Percentiles rank a stretch among this genome's conserved stretches.
Conservation (phyloP, 2,797 vertebrate species). For the Lophotriccus pileatus region DNA sequence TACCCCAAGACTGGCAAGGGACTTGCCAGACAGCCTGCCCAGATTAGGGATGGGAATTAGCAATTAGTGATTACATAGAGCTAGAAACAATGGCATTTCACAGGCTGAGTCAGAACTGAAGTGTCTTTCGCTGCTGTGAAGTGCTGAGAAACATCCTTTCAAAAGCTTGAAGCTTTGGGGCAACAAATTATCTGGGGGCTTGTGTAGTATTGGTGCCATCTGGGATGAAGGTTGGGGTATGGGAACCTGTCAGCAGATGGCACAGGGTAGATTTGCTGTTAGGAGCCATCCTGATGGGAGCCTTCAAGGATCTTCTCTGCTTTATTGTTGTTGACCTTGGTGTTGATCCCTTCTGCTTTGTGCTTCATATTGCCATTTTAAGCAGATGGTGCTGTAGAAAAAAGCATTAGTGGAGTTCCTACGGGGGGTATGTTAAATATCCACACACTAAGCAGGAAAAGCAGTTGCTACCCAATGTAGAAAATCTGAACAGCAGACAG, state of each 20-base stretch:
- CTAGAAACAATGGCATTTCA: not conserved
- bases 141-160: not conserved
- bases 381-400: slow-evolving; percentile 15
- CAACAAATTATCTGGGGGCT: not conserved
- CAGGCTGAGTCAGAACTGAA: not conserved
- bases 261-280: not conserved
- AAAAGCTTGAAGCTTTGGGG: not conserved
- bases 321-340: not conserved
- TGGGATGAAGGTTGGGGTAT: not conserved
- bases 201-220: not conserved
- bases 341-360: not conserved
- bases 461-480: not conserved
- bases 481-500: not conserved
- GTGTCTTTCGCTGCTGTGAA: not conserved
- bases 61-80: not conserved
- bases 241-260: accelerated
- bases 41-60: not conserved
- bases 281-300: not conserved
- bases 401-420: not conserved
- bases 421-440: not conserved
- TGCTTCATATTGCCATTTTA: not conserved
- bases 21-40: too few relatives aligned
- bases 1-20: not conserved
- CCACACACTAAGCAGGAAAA: not conserved
- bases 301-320: not conserved